These are phyloP conservation scores for Eulemur albifrons DNA, from an alignment of 2,797 vertebrate genomes.

Conservation along the genomic window DNA sequence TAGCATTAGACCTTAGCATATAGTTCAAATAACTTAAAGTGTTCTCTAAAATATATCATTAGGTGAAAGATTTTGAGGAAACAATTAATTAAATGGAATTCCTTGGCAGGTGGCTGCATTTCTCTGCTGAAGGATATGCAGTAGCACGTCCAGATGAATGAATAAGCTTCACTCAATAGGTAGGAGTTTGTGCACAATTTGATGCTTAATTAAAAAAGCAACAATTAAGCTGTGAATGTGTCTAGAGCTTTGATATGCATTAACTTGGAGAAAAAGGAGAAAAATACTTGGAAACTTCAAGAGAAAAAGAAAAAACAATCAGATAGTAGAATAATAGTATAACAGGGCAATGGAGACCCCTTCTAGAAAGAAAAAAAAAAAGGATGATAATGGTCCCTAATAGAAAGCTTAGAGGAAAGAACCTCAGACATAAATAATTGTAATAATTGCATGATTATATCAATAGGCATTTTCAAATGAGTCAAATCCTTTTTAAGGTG, in stretches of 20 bases:
- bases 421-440: conserved; percentile 65
- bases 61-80: conserved; percentile 76
- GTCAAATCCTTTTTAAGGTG: conserved; percentile 64
- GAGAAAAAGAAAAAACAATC: conserved; percentile 69
- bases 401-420: conserved; percentile 76
- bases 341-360: background rate
- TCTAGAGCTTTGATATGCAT: conserved; percentile 79
- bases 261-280: conserved; percentile 77
- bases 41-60: conserved; percentile 76
- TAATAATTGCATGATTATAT: conserved; percentile 78
- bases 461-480: conserved; percentile 76
- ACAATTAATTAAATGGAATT: conserved; percentile 82
- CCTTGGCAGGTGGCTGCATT: conserved; percentile 54
- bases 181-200: conserved; percentile 75
- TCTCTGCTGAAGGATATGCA: conserved; percentile 69
- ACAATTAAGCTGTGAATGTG: conserved; percentile 78
- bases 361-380: background rate
- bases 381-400: conserved; percentile 67
- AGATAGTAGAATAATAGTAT: background rate
- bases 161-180: conserved; percentile 65
- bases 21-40: conserved; percentile 77
- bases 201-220: conserved; percentile 78
- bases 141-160: conserved; percentile 71
- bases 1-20: conserved; percentile 63
- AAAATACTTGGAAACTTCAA: conserved; percentile 74